Evolutionary conservation across 2,797 vertebrate genomes (phyloP).

Genomic region (Phoeniculus purpureus): DNA sequence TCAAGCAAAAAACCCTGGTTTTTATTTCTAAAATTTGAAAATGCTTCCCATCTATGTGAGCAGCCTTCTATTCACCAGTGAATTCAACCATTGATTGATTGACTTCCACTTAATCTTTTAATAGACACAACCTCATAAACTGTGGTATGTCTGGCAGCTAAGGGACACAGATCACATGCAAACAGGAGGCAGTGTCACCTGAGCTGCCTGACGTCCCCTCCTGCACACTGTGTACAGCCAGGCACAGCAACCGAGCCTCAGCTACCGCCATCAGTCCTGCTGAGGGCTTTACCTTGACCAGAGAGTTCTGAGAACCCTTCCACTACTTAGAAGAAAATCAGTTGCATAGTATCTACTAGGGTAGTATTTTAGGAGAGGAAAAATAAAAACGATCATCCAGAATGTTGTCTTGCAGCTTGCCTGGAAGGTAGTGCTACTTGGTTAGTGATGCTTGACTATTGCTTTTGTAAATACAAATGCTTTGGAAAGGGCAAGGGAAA

Average conservation of each 20-base stretch:
- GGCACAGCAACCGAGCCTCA: not conserved
- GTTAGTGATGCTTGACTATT: not conserved
- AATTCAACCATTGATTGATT: not conserved
- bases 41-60: not conserved
- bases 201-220: not conserved
- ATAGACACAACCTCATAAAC: not conserved
- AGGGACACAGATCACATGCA: not conserved
- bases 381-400: not conserved
- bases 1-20: not conserved
- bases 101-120: not conserved
- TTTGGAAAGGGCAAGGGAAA: not conserved
- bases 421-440: not conserved
- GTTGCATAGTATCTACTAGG: not conserved
- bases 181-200: not conserved
- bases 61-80: not conserved
- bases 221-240: not conserved
- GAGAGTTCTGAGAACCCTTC: not conserved
- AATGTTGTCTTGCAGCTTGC: not conserved
- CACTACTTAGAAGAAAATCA: not conserved
- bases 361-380: not conserved
- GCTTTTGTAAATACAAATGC: not conserved
- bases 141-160: constrained; percentile 13
- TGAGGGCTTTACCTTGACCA: not conserved
- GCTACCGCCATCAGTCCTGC: not conserved
- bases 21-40: not conserved